Percentiles rank a stretch among this genome's conserved stretches.
phyloP scores from a whole-genome alignment of 1,140 invertebrate genomes.

The Homarus americanus region DNA sequence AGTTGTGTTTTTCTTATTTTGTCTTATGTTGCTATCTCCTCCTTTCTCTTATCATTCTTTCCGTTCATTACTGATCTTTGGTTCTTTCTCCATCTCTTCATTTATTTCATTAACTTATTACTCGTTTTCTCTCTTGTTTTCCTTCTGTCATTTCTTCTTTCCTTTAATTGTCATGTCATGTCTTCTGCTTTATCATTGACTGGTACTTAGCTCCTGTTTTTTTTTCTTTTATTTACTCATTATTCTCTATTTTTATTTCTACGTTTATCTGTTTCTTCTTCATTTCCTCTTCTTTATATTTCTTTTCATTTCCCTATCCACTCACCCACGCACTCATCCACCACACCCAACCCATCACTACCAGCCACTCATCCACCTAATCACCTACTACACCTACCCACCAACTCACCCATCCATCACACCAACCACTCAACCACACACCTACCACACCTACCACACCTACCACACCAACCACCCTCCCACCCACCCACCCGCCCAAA shows the following conservation, averaged over 20 bases:
- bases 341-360: not conserved
- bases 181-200: not conserved
- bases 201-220: not conserved
- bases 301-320: not conserved
- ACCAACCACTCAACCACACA: not conserved
- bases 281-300: constrained; percentile 14
- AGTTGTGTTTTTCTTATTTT: no score
- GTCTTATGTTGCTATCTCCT: no score
- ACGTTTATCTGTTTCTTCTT: no score
- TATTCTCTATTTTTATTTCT: not conserved
- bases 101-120: not conserved
- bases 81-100: no score
- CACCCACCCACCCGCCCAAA: no score
- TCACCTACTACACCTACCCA: no score
- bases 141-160: constrained; percentile 5
- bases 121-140: not conserved
- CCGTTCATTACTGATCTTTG: no score
- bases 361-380: not conserved
- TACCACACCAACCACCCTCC: no score
- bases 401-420: no score
- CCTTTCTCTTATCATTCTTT: no score
- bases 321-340: not conserved
- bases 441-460: not conserved
- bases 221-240: not conserved
- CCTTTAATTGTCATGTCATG: not conserved